Conservation (phyloP, 2,113 vertebrate species). For the Lophura nycthemera region DNA sequence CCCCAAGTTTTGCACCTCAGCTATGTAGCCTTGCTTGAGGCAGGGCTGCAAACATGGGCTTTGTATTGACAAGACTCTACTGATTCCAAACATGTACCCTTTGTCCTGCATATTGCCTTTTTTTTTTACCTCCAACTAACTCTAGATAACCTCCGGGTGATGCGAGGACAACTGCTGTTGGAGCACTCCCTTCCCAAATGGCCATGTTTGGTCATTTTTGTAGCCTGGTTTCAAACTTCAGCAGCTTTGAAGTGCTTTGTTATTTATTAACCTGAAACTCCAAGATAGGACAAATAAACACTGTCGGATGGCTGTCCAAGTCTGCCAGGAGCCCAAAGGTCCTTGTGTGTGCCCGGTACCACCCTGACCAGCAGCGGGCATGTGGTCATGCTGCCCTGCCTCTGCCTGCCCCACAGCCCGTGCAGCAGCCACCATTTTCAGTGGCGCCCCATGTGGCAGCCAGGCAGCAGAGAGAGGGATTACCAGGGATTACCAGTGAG, state of each 20-base stretch:
- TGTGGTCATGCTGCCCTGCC: neutral
- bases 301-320: neutral
- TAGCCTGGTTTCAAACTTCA: neutral
- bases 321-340: neutral
- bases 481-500: too few species aligned
- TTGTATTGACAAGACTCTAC: neutral
- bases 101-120: neutral
- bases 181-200: neutral
- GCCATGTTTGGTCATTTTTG: neutral
- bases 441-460: rapidly evolving
- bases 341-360: neutral
- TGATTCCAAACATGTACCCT: neutral
- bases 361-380: neutral
- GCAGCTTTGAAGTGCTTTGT: neutral
- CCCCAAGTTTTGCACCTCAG: neutral
- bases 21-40: neutral
- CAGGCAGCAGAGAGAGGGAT: neutral
- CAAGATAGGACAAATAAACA: neutral
- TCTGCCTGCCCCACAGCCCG: neutral
- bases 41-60: neutral
- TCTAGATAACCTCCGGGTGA: neutral
- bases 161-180: neutral
- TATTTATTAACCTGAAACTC: slow-evolving; percentile 48
- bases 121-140: neutral
- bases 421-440: neutral